phyloP scores from a whole-genome alignment of 2,113 vertebrate genomes.

The Anarhynchus alexandrinus region DNA sequence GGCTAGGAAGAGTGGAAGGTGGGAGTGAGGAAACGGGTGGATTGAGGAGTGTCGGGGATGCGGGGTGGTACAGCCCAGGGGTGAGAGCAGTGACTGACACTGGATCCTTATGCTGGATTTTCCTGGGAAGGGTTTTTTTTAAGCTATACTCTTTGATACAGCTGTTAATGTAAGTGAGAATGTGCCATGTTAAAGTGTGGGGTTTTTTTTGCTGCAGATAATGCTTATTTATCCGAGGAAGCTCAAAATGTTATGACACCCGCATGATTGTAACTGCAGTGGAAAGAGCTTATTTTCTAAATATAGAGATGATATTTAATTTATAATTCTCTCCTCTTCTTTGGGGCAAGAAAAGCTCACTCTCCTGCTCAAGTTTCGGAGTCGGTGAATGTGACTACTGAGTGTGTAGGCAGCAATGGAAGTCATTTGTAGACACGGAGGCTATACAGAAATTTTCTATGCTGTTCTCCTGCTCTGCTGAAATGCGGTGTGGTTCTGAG shows the following conservation, averaged over 20 bases:
- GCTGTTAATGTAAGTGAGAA: not conserved
- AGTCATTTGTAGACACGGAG: not conserved
- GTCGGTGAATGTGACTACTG: not conserved
- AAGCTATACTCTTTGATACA: not conserved
- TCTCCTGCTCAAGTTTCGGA: not conserved
- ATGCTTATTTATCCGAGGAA: not conserved
- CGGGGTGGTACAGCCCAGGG: not conserved
- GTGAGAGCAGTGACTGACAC: not conserved
- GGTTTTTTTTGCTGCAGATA: not conserved
- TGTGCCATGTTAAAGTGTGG: not conserved
- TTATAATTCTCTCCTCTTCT: not conserved
- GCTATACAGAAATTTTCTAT: not conserved
- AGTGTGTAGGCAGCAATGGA: not conserved
- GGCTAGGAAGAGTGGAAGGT: not conserved
- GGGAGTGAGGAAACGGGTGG: not conserved
- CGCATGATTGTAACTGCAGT: not conserved
- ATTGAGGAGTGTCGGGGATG: not conserved
- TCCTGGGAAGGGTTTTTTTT: not conserved
- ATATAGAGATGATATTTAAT: conserved; percentile 26
- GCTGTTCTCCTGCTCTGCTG: not conserved
- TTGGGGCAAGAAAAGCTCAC: not conserved
- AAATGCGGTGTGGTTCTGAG: not conserved
- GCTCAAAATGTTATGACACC: conserved; percentile 10
- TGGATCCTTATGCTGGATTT: not conserved
- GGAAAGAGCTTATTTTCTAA: conserved; percentile 20